Conservation (phyloP, 2,797 vertebrate genomes). For the Natrix natrix region DNA sequence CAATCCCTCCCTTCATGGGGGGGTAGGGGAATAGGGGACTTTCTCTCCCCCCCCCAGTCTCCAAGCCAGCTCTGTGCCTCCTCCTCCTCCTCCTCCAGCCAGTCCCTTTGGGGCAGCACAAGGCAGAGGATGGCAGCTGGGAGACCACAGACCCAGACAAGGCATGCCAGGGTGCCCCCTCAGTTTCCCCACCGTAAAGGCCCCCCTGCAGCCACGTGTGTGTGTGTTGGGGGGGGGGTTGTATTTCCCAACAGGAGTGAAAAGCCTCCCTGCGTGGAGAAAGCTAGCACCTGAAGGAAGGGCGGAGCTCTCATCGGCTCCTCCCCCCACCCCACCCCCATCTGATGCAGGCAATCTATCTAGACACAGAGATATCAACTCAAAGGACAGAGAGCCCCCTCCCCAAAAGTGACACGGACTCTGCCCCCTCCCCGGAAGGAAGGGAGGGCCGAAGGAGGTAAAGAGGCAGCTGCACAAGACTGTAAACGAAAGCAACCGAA, state of each 20-base stretch:
- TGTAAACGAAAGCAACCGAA: not conserved
- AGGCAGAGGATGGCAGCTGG: no score
- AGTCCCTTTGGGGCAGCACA: not conserved
- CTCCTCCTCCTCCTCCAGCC: not conserved
- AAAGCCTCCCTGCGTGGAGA: not conserved
- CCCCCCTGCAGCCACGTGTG: not conserved
- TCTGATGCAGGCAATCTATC: not conserved
- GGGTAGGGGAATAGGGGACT: no score
- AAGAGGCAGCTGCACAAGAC: slow-evolving; percentile 5
- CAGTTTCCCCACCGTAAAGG: not conserved
- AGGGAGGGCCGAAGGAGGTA: not conserved
- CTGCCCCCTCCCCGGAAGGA: not conserved
- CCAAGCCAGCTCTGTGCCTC: not conserved
- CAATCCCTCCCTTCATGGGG: not conserved
- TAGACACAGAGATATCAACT: not conserved
- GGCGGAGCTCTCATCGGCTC: no score
- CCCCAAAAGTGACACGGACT: not conserved
- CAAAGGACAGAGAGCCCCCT: fast-evolving
- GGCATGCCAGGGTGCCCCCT: not conserved
- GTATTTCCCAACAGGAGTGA: not conserved
- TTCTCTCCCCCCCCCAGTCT: no score
- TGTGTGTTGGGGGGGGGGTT: fast-evolving
- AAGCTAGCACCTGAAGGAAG: not conserved
- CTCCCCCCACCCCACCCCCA: fast-evolving
- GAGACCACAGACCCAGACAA: not conserved